Conservation (phyloP, 2,888 invertebrate species). For the Cantharis rufa region DNA sequence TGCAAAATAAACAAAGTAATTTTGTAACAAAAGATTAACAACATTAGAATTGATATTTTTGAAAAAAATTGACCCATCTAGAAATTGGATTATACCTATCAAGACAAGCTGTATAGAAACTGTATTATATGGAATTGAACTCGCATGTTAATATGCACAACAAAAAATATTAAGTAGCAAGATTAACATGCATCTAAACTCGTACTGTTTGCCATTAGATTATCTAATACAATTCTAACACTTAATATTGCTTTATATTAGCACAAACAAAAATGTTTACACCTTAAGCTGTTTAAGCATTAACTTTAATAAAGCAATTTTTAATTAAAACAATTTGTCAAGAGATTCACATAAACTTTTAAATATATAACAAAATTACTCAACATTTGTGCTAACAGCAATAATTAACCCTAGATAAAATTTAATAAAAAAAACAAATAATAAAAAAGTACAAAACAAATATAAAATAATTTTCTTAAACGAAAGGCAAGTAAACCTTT, state of each 20-base stretch:
- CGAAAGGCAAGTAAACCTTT: background rate
- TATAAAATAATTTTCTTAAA: background rate
- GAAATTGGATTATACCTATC: background rate
- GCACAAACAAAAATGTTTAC: constrained; percentile 1
- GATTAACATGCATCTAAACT: constrained; percentile 20
- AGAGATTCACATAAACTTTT: constrained; percentile 7
- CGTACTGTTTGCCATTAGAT: constrained; percentile 26
- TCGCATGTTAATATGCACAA: constrained; percentile 14
- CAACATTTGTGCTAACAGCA: constrained; percentile 22
- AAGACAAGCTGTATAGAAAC: background rate
- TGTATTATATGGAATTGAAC: constrained; percentile 14
- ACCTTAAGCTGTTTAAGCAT: background rate
- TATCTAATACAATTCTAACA: constrained; percentile 36
- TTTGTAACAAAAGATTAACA: too few species aligned
- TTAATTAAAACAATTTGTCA: background rate
- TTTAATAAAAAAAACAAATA: constrained; percentile 17
- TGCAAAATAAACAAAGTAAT: background rate
- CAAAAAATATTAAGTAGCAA: constrained; percentile 23
- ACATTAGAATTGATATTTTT: background rate
- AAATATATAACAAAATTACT: constrained; percentile 7
- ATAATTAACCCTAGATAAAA: constrained; percentile 5
- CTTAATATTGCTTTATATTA: constrained; percentile 43
- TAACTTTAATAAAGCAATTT: constrained; percentile 2
- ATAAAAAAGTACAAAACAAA: constrained; percentile 2
- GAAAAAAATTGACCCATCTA: background rate